Conservation (phyloP, 2,888 invertebrate species). For the Caenorhabditis sp. region DNA sequence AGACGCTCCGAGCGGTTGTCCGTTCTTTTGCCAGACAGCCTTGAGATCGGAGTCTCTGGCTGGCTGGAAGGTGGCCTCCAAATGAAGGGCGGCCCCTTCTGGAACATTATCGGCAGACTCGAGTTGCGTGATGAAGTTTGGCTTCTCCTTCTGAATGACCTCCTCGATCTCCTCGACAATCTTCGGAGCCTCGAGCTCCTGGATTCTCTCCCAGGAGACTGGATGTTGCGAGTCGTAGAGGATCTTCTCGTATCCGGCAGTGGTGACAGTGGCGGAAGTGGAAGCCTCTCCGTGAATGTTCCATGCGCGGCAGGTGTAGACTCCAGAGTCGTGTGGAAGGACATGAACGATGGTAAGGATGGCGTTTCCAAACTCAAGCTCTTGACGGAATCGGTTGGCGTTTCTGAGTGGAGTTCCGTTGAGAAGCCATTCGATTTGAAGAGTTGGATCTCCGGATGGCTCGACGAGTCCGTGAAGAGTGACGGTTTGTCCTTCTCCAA, state of each 20-base stretch:
- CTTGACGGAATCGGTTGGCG: conserved; percentile 88
- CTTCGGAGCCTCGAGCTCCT: conserved; percentile 81
- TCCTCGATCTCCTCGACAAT: conserved; percentile 92
- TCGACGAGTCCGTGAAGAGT: conserved; percentile 96
- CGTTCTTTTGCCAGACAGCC: conserved; percentile 77
- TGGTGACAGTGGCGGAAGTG: conserved; percentile 93
- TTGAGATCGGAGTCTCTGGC: conserved; percentile 92
- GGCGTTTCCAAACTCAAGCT: conserved; percentile 96
- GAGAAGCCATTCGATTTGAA: conserved; percentile 85
- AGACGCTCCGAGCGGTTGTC: conserved; percentile 79
- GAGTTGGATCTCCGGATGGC: conserved; percentile 84
- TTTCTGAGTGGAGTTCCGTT: conserved; percentile 91
- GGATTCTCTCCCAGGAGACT: conserved; percentile 94
- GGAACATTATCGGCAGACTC: conserved; percentile 91
- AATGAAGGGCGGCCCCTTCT: conserved; percentile 94
- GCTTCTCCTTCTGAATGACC: conserved; percentile 80
- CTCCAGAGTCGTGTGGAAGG: conserved; percentile 92
- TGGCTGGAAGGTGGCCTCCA: conserved; percentile 96
- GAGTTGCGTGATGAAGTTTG: conserved; percentile 89
- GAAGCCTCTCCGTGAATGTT: conserved; percentile 96
- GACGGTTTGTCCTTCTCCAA: conserved; percentile 89
- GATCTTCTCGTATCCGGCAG: conserved; percentile 77
- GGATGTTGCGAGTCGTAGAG: conserved; percentile 91
- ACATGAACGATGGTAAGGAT: conserved; percentile 92
- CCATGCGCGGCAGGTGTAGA: conserved; percentile 94